Conservation (phyloP, 2,797 vertebrate species). For the Cryptoblepharus egeriae region DNA sequence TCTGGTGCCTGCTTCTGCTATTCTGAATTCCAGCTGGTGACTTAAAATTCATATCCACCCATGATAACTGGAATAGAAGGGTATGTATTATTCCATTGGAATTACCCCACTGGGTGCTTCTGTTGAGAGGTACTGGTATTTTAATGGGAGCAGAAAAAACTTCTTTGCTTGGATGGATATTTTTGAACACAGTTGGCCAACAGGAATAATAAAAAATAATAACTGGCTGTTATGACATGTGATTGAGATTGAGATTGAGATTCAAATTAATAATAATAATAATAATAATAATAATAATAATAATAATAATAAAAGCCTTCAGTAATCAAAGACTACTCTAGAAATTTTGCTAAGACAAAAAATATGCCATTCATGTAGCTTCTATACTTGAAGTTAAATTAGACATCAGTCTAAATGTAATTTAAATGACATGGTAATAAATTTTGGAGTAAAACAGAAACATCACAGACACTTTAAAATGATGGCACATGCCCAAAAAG, state of each 20-base stretch:
- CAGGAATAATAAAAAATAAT: conserved; percentile 53
- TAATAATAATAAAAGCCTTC: background rate
- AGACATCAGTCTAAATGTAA: background rate
- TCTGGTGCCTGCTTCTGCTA: conserved; percentile 69
- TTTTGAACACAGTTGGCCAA: conserved; percentile 52
- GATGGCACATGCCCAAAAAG: background rate
- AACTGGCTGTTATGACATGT: too few relatives aligned
- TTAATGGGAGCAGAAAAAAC: conserved; percentile 61
- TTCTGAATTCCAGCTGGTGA: conserved; percentile 67
- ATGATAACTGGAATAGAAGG: conserved; percentile 68
- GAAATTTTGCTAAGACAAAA: conserved; percentile 35
- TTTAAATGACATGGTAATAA: conserved; percentile 6
- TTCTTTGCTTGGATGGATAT: conserved; percentile 61
- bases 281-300: too few relatives aligned
- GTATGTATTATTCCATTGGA: conserved; percentile 68
- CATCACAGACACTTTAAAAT: background rate
- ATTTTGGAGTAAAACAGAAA: background rate
- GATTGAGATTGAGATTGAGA: too few relatives aligned
- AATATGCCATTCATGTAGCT: background rate
- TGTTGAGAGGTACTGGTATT: conserved; percentile 56
- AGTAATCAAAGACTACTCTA: conserved; percentile 24
- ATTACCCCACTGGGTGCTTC: conserved; percentile 57
- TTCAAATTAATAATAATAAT: too few relatives aligned
- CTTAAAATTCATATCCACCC: conserved; percentile 71
- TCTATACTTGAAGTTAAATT: background rate